Conservation (phyloP, 2,888 invertebrate genomes). For the Lithosia quadra region DNA sequence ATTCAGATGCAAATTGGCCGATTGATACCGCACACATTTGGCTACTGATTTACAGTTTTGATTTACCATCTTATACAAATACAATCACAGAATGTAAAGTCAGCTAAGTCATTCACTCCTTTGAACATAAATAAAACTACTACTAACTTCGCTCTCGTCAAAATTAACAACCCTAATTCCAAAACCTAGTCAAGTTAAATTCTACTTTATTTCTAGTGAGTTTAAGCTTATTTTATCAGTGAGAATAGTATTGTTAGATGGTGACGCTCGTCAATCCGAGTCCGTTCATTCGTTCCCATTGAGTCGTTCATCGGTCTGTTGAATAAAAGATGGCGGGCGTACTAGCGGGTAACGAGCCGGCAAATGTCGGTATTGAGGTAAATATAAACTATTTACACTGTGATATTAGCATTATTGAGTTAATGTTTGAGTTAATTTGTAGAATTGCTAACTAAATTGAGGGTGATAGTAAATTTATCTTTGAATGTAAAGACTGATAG, state of each 20-base stretch:
- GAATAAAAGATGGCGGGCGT: slow-evolving; percentile 73
- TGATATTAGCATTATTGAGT: slow-evolving; percentile 47
- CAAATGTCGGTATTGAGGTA: slow-evolving; percentile 65
- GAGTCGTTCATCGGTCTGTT: slow-evolving; percentile 69
- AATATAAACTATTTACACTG: slow-evolving; percentile 57
- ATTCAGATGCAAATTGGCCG: slow-evolving; percentile 42
- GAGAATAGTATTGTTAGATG: slow-evolving; percentile 38
- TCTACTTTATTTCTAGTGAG: slow-evolving; percentile 29
- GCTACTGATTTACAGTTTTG: slow-evolving; percentile 28
- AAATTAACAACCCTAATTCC: slow-evolving; percentile 28
- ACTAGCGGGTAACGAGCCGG: slow-evolving; percentile 62
- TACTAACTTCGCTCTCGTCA: slow-evolving; percentile 41
- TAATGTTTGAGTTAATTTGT: slow-evolving; percentile 29
- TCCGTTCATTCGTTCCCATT: slow-evolving; percentile 64
- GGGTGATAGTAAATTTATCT: background rate
- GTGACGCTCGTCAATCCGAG: slow-evolving; percentile 54
- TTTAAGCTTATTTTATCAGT: slow-evolving; percentile 38
- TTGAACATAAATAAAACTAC: slow-evolving; percentile 54
- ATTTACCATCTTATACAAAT: slow-evolving; percentile 34
- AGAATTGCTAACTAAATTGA: background rate
- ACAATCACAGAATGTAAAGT: slow-evolving; percentile 32
- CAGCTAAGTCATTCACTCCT: slow-evolving; percentile 42
- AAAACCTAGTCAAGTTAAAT: slow-evolving; percentile 34
- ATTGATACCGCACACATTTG: slow-evolving; percentile 30
- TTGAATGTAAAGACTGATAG: no score